Percentiles rank a stretch among this genome's conserved stretches.
Conservation (phyloP, 2,113 vertebrate genomes). For the Piprites chloris region DNA sequence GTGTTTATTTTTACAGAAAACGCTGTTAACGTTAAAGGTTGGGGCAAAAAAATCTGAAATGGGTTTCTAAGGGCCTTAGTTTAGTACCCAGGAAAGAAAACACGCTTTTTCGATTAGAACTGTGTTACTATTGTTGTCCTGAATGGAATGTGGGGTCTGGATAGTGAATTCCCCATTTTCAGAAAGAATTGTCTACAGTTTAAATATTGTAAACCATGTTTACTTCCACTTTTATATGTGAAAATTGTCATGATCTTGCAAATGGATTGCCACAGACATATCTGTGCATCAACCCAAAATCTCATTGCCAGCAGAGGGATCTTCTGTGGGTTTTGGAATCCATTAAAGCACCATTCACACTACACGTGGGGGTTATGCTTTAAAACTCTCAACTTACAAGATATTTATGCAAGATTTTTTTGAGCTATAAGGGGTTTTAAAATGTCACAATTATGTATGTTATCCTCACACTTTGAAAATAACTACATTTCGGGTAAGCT, state of each 20-base stretch:
- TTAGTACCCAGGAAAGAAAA: neutral
- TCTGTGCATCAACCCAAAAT: neutral
- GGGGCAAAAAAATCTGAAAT: neutral
- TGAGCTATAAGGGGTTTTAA: neutral
- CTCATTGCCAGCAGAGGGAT: neutral
- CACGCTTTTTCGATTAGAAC: neutral
- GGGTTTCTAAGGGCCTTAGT: neutral
- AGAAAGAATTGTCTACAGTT: neutral
- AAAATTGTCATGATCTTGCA: neutral
- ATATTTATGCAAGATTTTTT: neutral
- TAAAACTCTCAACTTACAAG: neutral
- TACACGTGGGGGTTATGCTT: neutral
- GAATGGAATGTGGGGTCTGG: neutral
- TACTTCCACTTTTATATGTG: neutral
- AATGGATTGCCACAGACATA: neutral
- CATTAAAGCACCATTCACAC: neutral
- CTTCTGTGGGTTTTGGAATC: neutral
- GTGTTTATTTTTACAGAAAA: neutral
- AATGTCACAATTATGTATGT: neutral
- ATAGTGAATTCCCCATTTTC: neutral
- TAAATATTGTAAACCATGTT: neutral
- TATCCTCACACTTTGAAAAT: neutral
- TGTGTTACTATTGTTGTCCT: neutral
- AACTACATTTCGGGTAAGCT: neutral
- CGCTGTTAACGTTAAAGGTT: neutral